Evolutionary conservation across 2,797 vertebrate species (phyloP).

Genomic region (Meriones psammophilus): DNA sequence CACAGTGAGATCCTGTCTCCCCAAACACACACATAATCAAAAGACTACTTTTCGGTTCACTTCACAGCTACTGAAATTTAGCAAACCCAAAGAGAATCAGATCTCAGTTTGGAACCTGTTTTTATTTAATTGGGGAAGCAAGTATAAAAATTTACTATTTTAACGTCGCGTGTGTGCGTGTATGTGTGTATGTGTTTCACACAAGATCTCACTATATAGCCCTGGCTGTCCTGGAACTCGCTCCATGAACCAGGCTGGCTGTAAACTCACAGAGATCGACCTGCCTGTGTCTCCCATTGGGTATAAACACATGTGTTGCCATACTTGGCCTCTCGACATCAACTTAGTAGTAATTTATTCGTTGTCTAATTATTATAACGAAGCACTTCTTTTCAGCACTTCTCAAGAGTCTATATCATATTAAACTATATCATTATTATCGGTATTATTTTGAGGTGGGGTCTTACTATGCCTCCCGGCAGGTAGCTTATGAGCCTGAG

Average conservation of each 20-base stretch:
- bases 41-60: background rate
- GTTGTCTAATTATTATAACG: background rate
- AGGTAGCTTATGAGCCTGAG: background rate
- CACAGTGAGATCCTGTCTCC: background rate
- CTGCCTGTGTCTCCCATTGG: background rate
- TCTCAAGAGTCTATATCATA: background rate
- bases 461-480: background rate
- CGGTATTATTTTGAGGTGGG: background rate
- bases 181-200: background rate
- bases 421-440: background rate
- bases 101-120: background rate
- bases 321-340: background rate
- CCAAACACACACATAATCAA: background rate
- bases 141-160: background rate
- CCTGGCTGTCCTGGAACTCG: background rate
- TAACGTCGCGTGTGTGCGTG: background rate
- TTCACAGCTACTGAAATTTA: background rate
- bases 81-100: background rate
- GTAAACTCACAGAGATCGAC: background rate
- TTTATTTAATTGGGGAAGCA: slow-evolving; percentile 41
- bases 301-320: background rate
- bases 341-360: background rate
- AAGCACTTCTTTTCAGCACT: background rate
- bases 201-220: background rate
- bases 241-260: background rate